phyloP scores from a whole-genome alignment of 2,888 invertebrate species.

The Andrena haemorrhoa region DNA sequence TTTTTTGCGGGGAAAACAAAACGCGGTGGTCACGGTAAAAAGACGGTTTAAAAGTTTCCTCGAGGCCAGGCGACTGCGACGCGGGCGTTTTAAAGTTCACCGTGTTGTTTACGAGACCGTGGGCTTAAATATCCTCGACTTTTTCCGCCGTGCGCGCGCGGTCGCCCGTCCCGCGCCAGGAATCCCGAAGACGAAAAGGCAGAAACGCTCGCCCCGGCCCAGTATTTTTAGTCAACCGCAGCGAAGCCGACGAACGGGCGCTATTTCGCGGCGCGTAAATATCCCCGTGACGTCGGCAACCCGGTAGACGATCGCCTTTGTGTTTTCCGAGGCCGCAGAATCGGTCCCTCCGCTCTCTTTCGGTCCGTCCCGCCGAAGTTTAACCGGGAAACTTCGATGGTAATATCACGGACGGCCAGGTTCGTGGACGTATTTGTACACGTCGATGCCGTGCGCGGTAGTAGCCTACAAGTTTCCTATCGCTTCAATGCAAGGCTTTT shows the following conservation, averaged over 20 bases:
- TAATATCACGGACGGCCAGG: conserved; percentile 7
- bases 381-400: conserved; percentile 27
- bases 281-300: conserved; percentile 57
- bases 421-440: conserved; percentile 20
- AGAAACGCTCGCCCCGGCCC: neutral
- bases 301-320: conserved; percentile 39
- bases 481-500: conserved; percentile 11
- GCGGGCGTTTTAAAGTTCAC: conserved; percentile 33
- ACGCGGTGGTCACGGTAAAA: conserved; percentile 10
- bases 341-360: conserved; percentile 1
- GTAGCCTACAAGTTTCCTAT: conserved; percentile 16
- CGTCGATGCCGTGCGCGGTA: conserved; percentile 5
- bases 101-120: conserved; percentile 18
- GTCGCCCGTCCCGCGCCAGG: neutral
- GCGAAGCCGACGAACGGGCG: conserved; percentile 46
- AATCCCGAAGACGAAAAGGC: conserved; percentile 23
- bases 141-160: conserved; percentile 13
- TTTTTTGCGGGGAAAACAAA: neutral
- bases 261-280: conserved; percentile 58
- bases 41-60: conserved; percentile 11
- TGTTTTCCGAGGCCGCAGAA: conserved; percentile 13
- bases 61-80: neutral
- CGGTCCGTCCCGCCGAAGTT: neutral
- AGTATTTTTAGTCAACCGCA: conserved; percentile 60
- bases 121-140: conserved; percentile 34